Percentiles rank a stretch among this genome's conserved stretches.
phyloP scores from a whole-genome alignment of 1,140 invertebrate genomes.

The Halictus rubicundus region DNA sequence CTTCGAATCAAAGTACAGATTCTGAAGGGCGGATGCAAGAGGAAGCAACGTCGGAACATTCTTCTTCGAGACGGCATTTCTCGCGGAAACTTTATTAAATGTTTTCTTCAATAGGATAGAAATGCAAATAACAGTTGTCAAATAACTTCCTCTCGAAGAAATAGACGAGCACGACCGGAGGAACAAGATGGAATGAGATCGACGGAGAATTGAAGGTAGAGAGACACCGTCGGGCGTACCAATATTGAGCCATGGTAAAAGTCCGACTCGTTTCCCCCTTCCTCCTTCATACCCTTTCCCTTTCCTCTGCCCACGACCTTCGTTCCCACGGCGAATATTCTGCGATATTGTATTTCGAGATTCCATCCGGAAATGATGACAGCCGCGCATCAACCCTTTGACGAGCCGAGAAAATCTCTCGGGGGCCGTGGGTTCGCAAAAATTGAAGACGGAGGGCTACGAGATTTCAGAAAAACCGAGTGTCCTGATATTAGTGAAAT shows the following conservation, averaged over 20 bases:
- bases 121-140: conserved; percentile 76
- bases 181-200: conserved; percentile 53
- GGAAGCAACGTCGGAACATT: conserved; percentile 13
- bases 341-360: conserved; percentile 70
- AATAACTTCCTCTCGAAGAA: conserved; percentile 68
- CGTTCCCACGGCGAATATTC: conserved; percentile 66
- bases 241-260: conserved; percentile 75
- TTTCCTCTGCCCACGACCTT: conserved; percentile 34
- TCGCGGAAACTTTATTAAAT: conserved; percentile 74
- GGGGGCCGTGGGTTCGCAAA: too few relatives aligned
- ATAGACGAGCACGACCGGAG: conserved; percentile 29
- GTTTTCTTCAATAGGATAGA: conserved; percentile 76
- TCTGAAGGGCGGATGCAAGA: conserved; percentile 39
- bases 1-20: conserved; percentile 54
- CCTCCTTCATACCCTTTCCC: not conserved
- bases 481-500: too few relatives aligned
- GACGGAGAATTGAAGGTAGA: conserved; percentile 55
- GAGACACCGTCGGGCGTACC: conserved; percentile 64
- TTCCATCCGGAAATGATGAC: conserved; percentile 59
- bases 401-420: conserved; percentile 18
- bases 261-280: conserved; percentile 49
- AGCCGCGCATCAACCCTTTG: conserved; percentile 66
- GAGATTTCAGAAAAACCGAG: too few relatives aligned
- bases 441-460: too few relatives aligned
- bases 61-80: conserved; percentile 58